phyloP scores from a whole-genome alignment of 2,888 invertebrate species.

The Dolichopus griseipennis region DNA sequence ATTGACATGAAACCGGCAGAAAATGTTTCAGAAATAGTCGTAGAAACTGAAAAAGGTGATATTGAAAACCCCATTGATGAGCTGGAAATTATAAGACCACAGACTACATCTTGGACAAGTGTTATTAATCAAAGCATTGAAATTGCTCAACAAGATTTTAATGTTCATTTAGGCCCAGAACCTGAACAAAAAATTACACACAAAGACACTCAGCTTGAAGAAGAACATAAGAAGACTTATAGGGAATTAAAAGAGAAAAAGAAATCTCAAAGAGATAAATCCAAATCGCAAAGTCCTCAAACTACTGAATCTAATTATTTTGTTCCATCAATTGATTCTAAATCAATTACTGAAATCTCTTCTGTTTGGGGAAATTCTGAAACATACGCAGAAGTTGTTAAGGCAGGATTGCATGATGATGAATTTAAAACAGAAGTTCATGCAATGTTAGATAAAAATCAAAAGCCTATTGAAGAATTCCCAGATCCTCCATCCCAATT shows the following conservation, averaged over 20 bases:
- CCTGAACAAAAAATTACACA: neutral
- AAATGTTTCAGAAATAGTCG: neutral
- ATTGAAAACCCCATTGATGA: neutral
- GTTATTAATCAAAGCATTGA: conserved; percentile 15
- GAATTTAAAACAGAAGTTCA: neutral
- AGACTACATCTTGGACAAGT: conserved; percentile 17
- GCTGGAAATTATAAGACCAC: neutral
- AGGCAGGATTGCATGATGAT: conserved; percentile 27
- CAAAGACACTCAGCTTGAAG: neutral
- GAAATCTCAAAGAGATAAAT: neutral
- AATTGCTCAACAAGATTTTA: neutral
- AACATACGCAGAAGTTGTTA: conserved; percentile 39
- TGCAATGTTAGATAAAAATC: neutral
- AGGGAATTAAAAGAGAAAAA: conserved; percentile 11
- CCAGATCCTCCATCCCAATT: neutral
- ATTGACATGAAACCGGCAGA: neutral
- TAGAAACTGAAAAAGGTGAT: neutral
- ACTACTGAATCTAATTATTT: neutral
- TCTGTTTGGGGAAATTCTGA: conserved; percentile 34
- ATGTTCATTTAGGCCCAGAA: neutral
- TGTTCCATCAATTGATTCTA: neutral
- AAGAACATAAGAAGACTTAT: conserved; percentile 8
- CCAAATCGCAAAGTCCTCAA: neutral
- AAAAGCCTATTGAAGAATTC: neutral
- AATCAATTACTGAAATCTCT: conserved; percentile 20